Base-by-base conservation (phyloP, 2,888 invertebrate genomes). In the Diachrysia chrysitis region DNA sequence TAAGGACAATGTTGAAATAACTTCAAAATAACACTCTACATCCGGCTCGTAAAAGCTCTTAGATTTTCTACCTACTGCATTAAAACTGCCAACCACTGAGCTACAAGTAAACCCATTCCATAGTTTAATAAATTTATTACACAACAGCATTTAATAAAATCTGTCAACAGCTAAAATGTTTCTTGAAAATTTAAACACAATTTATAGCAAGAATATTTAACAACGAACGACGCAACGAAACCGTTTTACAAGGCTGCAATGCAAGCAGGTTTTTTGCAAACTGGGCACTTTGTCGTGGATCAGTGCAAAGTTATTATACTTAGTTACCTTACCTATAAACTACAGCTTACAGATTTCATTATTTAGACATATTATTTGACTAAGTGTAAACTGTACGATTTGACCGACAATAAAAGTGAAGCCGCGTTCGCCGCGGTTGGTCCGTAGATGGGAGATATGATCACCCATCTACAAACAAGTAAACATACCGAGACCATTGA, bases 161-260 rank as follows among this genome's bases (percentile, higher is more conserved):
- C 42, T 42, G 42, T 42, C 42, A 42, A 42, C 42, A n/a, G 42
- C 42, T 42, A 42, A 42, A 42, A 42, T n/a, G 2, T n/a, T 42
- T 1, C n/a, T n/a, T 42, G 42, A 42, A 42, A 42, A 42, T 42
- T 37, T 37, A 37, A 37, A 5, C 37, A 16, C 37, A 14, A 37
- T 37, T 42, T 42, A 42, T n/a, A 42, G 42, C 42, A 42, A n/a
- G 42, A 42, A 42, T 42, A 42, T 42, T 37, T 37, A n/a, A 42
- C n/a, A 42, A 6, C n/a, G n/a, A n/a, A n/a, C n/a, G 42, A 42
- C 42, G 42, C 7, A n/a, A 42, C 42, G n/a, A 42, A 42, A 42
- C 42, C 1, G 42, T n/a, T 42, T 42, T 42, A n/a, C n/a, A 42
- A 37, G 37, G 37, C 37, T 37, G 42, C n/a, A 42, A n/a, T 0